phyloP scores from a whole-genome alignment of 2,797 vertebrate species.

The Chloroceryle inda region DNA sequence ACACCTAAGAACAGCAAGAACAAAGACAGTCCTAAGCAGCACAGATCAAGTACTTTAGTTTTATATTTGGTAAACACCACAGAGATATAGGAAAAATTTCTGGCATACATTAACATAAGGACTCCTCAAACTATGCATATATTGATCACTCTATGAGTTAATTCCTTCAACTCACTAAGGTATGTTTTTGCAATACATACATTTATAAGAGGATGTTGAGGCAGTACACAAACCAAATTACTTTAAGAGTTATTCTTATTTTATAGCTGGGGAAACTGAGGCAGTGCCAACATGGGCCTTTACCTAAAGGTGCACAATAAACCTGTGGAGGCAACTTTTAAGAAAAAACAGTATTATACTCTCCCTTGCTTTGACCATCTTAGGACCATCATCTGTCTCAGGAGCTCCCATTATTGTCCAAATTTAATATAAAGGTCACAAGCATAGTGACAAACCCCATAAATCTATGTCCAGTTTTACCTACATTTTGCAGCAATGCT shows the following conservation, averaged over 20 bases:
- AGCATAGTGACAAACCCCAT: background rate
- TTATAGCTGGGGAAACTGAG: background rate
- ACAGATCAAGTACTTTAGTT: background rate
- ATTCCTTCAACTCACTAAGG: background rate
- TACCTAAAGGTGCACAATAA: background rate
- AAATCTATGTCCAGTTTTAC: background rate
- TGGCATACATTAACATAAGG: background rate
- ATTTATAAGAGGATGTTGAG: conserved; percentile 13
- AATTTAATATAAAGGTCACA: background rate
- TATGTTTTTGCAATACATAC: background rate
- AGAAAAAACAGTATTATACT: background rate
- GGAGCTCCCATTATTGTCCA: background rate
- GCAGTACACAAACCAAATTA: background rate
- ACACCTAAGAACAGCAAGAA: background rate
- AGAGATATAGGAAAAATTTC: background rate
- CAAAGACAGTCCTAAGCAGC: background rate
- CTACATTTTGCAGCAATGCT: background rate
- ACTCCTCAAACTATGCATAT: background rate
- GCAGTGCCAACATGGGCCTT: background rate
- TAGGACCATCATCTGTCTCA: background rate
- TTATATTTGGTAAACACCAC: background rate
- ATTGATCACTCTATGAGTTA: background rate
- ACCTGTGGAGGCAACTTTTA: background rate
- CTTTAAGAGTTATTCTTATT: background rate
- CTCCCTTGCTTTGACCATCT: background rate